Evolutionary conservation across 2,797 vertebrate species (phyloP), one percentile per base, ranked within the genome.

Genomic region (Orientallactaga sibirica): DNA sequence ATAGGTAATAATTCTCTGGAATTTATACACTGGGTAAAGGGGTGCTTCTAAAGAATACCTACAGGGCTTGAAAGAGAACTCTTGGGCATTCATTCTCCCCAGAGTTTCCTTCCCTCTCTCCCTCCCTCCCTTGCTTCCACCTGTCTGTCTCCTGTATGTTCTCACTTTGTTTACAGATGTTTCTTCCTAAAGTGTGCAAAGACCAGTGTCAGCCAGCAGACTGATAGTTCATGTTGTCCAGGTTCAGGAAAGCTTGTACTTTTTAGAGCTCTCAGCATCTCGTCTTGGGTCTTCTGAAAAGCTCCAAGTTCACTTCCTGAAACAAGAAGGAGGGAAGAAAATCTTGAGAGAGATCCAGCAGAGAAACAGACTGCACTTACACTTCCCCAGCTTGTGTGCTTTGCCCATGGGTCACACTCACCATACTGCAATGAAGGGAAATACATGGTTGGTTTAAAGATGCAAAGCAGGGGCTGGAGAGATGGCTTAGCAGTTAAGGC

Each of bases 131-230:
- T 33, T 16, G n/a, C 7, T 25, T 33, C 12, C 12, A 77, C 37
- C 22, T 80, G 18, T 62, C 29, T 33, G 7, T 83, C 52, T 43
- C 41, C 41, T 8, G 12, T 29, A 27, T 64, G 41, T 48, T 74
- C 41, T 94, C 67, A 83, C 5, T 91, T 91, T 90, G 19, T 48
- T 94, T 94, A 74, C 33, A 90, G 91, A 90, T 14, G 82, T 82
- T 86, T 90, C 75, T 81, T 89, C 61, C 74, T 92, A 87, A 93
- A 87, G 79, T 12, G 52, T 55, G 24, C 78, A 58, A 81, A 83
- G 16, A n/a, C 68, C 55, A 41, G 10, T 7, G 7, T 83, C 43
- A 81, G 37, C 48, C 20, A 88, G 25, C 8, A 74, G 41, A 87
- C 24, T 81, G 41, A 78, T 73, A 48, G 75, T 89, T 70, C 70